Base-by-base conservation (phyloP, 1,140 invertebrate genomes). In the Camponotus pennsylvanicus region DNA sequence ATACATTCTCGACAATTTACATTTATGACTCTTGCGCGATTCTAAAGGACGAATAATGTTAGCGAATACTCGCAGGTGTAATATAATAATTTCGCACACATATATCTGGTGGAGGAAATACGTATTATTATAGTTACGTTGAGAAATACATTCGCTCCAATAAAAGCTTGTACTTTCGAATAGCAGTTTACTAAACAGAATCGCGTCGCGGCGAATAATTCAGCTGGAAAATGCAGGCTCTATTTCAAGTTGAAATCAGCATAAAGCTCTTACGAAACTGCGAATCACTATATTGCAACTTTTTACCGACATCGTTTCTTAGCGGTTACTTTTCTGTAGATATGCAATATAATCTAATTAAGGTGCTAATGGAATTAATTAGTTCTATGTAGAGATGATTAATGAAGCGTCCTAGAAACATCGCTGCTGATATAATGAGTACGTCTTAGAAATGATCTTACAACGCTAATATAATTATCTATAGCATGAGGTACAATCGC, bases 201-300 rank as follows among this genome's bases (percentile, higher is more conserved):
- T 64, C 40, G 21, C 18, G 34, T 11, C 8, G 42, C 1, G 6
- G 1, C 40, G 34, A 34, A 69, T 4, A 40, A 59, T 59, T n/a
- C 42, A 21, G 34, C 37, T 61, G 13, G 52, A 79, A 45, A 69
- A 27, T 73, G 37, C 40, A 63, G 52, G 9, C 37, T 27, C 40
- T 49, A 64, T 32, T 32, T 27, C 63, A 15, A 84, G 49, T 42
- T 13, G 27, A 42, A 85, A 79, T 85, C 57, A 40, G 67, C 1
- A 8, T 13, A 66, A 59, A 57, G 61, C 21, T 0, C 32, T 88
- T 71, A 49, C 64, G 83, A 89, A 88, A 88, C 13, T 11, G 49
- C 37, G n/a, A 63, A 32, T 13, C 21, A 1, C 11, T 9, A 3
- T 45, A 45, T 45, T 61, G 61, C 34, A 42, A 42, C 49, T 45